Conservation (phyloP, 2,113 vertebrate genomes). For the Cyphomyrus discorhynchus region DNA sequence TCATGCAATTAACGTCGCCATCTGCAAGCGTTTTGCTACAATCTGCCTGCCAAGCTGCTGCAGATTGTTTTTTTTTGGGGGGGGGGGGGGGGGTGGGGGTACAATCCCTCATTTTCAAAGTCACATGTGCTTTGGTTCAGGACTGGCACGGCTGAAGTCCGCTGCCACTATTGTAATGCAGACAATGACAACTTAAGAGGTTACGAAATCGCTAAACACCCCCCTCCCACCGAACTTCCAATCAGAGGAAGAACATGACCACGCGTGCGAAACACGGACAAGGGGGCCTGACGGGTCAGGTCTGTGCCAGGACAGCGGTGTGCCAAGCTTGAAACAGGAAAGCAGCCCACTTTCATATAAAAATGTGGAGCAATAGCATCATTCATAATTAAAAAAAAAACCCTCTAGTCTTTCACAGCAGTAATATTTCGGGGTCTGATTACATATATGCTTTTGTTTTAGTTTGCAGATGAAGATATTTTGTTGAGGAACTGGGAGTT, state of each 20-base stretch:
- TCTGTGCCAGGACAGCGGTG: not conserved
- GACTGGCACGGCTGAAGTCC: not conserved
- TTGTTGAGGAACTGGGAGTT: not conserved
- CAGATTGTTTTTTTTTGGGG: slow-evolving; percentile 39
- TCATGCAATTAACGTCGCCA: slow-evolving; percentile 63
- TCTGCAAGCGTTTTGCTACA: slow-evolving; percentile 60
- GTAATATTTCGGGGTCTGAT: not conserved
- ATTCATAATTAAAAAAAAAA: not conserved
- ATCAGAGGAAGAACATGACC: not conserved
- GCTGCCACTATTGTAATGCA: not conserved
- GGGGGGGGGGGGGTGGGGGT: not conserved
- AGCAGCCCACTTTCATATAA: not conserved
- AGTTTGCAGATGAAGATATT: not conserved
- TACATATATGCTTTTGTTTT: not conserved
- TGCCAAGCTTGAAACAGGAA: not conserved
- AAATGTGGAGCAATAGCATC: not conserved
- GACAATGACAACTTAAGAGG: not conserved
- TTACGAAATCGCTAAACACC: not conserved
- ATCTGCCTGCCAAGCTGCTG: slow-evolving; percentile 53
- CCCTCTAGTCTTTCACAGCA: not conserved
- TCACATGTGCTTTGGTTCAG: not conserved
- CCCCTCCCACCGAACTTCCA: not conserved
- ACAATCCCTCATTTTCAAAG: not conserved
- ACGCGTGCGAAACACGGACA: not conserved
- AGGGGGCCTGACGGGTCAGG: not conserved